phyloP scores from a whole-genome alignment of 53 echinoderm and acorn worm genomes.

The Pentamera pediparva region DNA sequence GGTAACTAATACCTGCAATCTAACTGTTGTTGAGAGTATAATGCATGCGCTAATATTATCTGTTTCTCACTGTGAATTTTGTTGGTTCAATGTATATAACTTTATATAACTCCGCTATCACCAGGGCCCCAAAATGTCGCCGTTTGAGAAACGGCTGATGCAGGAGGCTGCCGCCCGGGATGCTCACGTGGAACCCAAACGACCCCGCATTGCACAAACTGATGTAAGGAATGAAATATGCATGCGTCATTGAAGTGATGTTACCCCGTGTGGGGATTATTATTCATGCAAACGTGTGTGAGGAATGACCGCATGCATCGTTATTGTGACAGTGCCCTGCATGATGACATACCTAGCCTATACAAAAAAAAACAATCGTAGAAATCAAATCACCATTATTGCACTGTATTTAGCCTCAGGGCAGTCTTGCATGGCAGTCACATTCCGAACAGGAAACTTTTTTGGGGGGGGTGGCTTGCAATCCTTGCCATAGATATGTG shows the following conservation, averaged over 20 bases:
- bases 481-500: too few species aligned
- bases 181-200: constrained; percentile 17
- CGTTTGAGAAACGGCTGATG: constrained; percentile 88
- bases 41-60: neutral
- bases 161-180: constrained; percentile 64
- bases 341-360: too few species aligned
- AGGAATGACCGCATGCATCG: neutral
- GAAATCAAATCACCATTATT: too few species aligned
- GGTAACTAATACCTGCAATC: too few species aligned
- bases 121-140: constrained; percentile 63
- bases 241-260: neutral
- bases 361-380: too few species aligned
- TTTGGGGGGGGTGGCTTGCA: too few species aligned
- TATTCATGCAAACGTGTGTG: neutral
- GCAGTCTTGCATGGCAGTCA: too few species aligned
- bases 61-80: neutral
- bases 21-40: constrained; percentile 16
- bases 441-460: too few species aligned
- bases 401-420: too few species aligned
- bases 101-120: neutral
- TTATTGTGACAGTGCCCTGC: too few species aligned
- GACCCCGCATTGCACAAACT: constrained; percentile 32
- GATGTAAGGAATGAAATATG: constrained; percentile 11
- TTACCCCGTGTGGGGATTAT: neutral
- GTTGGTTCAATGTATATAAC: neutral